Evolutionary conservation across 1,140 invertebrate genomes (phyloP).

Genomic region (Papilio dardanus): DNA sequence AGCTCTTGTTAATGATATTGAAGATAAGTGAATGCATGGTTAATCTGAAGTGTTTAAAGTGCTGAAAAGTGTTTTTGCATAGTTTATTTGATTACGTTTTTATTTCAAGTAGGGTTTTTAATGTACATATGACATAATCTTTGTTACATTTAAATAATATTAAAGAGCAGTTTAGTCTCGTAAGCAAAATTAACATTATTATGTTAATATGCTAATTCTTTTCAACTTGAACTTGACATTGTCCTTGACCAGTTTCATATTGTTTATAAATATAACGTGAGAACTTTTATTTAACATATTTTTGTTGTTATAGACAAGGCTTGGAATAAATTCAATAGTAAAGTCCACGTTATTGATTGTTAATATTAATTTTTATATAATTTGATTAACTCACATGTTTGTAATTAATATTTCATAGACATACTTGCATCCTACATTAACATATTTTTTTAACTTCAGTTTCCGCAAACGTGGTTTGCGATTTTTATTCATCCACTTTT

Average conservation of each 20-base stretch:
- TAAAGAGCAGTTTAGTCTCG: not conserved
- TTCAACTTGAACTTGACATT: conserved; percentile 21
- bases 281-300: not conserved
- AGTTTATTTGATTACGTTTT: too few species aligned
- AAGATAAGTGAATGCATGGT: not conserved
- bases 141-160: not conserved
- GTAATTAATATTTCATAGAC: not conserved
- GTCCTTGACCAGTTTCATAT: not conserved
- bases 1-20: conserved; percentile 23
- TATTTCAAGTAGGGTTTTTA: not conserved
- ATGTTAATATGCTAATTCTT: conserved; percentile 5
- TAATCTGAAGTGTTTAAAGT: too few species aligned
- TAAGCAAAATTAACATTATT: not conserved
- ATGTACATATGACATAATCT: not conserved
- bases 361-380: too few species aligned
- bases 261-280: not conserved
- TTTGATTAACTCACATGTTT: too few species aligned
- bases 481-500: not conserved
- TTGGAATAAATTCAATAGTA: too few species aligned
- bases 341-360: too few species aligned
- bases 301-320: not conserved
- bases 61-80: too few species aligned
- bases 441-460: not conserved
- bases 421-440: not conserved
- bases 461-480: not conserved